Base-by-base conservation (phyloP, 2,888 invertebrate species). In the Cheilosia urbana region DNA sequence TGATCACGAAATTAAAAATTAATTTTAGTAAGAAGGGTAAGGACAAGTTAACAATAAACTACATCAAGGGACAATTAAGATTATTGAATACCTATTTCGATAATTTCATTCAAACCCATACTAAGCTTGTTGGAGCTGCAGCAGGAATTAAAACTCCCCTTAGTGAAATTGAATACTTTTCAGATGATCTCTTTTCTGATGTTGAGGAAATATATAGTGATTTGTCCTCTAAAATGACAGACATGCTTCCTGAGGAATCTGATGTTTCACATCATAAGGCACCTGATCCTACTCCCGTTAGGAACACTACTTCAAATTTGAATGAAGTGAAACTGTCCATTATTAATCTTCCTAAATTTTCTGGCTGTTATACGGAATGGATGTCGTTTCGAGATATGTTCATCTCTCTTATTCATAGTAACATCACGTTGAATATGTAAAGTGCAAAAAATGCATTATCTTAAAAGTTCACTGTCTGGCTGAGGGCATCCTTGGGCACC, bases 381-480 rank as follows among this genome's bases (percentile, higher is more conserved):
- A n/a, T n/a, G n/a, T n/a, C n/a, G n/a, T n/a, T n/a, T n/a, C n/a
- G n/a, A n/a, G n/a, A n/a, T n/a, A n/a, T n/a, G n/a, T n/a, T n/a
- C n/a, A n/a, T n/a, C n/a, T 57, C 57, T 57, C 57, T 37, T 34
- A 34, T 57, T 11, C 57, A 34, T 55, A 51, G 51, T 15, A 51
- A 51, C 27, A 55, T 55, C 15, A n/a, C 17, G 9, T 55, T 55
- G 17, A 34, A 55, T 17, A n/a, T n/a, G n/a, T 17, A 34, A 55
- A 34, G 34, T 55, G 34, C 55, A 55, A 17, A 34, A 34, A 34
- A 34, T 55, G 30, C n/a, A 30, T 17, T 34, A 55, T 34, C 34
- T 51, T 4, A 15, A 51, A 51, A 6, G 11, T 24, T 51, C 2
- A 17, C 47, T 19, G 2, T 34, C n/a, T n/a, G 55, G 34, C 34